Conservation (phyloP, 2,797 vertebrate genomes). For the Pseudopleuronectes americanus region DNA sequence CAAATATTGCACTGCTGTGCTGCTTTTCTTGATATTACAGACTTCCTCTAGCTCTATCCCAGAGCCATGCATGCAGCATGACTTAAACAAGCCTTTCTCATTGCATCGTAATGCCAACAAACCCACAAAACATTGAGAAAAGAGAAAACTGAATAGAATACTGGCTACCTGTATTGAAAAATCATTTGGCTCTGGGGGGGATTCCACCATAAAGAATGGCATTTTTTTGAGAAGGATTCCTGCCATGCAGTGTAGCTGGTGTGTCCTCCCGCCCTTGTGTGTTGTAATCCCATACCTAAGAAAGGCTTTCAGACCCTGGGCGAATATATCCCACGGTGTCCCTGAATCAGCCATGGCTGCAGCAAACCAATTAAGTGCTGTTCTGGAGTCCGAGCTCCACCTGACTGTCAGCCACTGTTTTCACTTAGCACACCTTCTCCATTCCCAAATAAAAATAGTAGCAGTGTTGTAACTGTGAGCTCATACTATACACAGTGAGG, state of each 20-base stretch:
- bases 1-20: too few relatives aligned
- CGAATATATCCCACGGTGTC: conserved; percentile 40
- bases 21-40: too few relatives aligned
- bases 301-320: conserved; percentile 42
- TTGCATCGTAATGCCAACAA: conserved; percentile 20
- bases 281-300: conserved; percentile 53
- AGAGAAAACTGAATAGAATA: conserved; percentile 25
- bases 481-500: conserved; percentile 1
- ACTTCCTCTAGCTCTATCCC: background rate
- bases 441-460: conserved; percentile 2
- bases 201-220: conserved; percentile 17
- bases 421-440: conserved; percentile 33
- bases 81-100: conserved; percentile 7
- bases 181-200: conserved; percentile 21
- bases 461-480: conserved; percentile 2
- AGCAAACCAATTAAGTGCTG: conserved; percentile 59
- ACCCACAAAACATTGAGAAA: background rate
- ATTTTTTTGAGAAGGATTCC: conserved; percentile 31
- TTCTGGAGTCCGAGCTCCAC: conserved; percentile 25
- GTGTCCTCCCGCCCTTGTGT: conserved; percentile 44
- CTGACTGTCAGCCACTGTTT: conserved; percentile 43
- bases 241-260: conserved; percentile 22
- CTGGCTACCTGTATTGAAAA: conserved; percentile 16
- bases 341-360: conserved; percentile 40
- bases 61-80: background rate